Conservation (phyloP, 2,888 invertebrate genomes). For the Stramonita haemastoma region DNA sequence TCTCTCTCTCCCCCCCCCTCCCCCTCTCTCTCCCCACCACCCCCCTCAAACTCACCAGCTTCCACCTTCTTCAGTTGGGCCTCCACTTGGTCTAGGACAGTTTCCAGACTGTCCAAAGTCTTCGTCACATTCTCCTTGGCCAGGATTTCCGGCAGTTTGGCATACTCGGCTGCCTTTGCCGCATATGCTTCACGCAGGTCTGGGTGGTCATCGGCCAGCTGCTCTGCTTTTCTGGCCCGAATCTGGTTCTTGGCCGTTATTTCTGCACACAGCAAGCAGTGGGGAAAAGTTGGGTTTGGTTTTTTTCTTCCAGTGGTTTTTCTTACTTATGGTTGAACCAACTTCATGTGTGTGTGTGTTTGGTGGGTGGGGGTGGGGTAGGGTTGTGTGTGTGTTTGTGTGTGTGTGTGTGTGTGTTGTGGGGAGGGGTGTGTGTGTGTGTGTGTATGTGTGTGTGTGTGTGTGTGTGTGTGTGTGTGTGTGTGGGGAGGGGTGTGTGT, state of each 20-base stretch:
- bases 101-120: conserved; percentile 54
- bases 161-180: conserved; percentile 42
- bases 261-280: conserved; percentile 15
- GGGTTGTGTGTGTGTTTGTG: too few relatives aligned
- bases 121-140: conserved; percentile 50
- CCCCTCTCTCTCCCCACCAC: background rate
- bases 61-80: conserved; percentile 53
- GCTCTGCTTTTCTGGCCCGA: conserved; percentile 31
- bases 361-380: too few relatives aligned
- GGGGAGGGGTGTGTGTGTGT: too few relatives aligned
- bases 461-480: too few relatives aligned
- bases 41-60: conserved; percentile 50
- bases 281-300: too few relatives aligned
- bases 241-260: conserved; percentile 17
- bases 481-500: too few relatives aligned
- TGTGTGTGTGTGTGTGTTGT: too few relatives aligned
- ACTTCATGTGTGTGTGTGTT: too few relatives aligned
- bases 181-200: conserved; percentile 54
- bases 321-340: too few relatives aligned
- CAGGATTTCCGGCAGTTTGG: conserved; percentile 28
- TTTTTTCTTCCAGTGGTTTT: too few relatives aligned
- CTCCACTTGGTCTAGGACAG: conserved; percentile 59
- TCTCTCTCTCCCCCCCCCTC: background rate
- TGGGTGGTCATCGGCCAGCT: conserved; percentile 53
- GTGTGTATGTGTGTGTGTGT: too few relatives aligned